Conservation (phyloP, 2,888 invertebrate species). For the Acanthosepion lycidas region DNA sequence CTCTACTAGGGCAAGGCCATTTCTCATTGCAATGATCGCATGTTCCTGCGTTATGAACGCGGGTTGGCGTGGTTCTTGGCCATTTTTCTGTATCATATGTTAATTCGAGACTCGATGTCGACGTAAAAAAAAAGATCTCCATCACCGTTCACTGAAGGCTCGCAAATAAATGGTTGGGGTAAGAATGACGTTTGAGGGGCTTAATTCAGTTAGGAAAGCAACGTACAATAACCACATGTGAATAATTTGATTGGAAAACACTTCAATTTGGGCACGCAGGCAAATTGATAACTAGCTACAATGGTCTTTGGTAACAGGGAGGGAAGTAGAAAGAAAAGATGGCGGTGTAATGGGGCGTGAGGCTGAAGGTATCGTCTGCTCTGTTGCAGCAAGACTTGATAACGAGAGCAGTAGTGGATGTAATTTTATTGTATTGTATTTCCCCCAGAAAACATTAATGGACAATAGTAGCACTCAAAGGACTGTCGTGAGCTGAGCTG, state of each 20-base stretch:
- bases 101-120: conserved; percentile 8
- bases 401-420: not conserved
- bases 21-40: conserved; percentile 21
- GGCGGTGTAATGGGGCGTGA: not conserved
- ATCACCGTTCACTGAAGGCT: conserved; percentile 20
- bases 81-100: conserved; percentile 33
- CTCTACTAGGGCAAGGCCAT: not conserved
- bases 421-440: not conserved
- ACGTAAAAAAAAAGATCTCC: not conserved
- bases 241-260: conserved; percentile 9
- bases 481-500: not conserved
- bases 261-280: not conserved
- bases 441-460: not conserved
- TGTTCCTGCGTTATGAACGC: not conserved
- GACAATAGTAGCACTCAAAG: not conserved
- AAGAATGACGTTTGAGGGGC: conserved; percentile 21
- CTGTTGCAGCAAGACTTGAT: not conserved
- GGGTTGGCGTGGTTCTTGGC: not conserved
- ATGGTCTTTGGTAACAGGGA: not conserved
- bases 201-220: conserved; percentile 8
- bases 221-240: conserved; percentile 10
- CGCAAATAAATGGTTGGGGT: not conserved
- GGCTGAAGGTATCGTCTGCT: not conserved
- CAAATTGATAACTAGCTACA: not conserved
- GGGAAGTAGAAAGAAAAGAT: not conserved